Base-by-base conservation (phyloP, 2,888 invertebrate genomes). In the Prosopocoilus inquinatus region DNA sequence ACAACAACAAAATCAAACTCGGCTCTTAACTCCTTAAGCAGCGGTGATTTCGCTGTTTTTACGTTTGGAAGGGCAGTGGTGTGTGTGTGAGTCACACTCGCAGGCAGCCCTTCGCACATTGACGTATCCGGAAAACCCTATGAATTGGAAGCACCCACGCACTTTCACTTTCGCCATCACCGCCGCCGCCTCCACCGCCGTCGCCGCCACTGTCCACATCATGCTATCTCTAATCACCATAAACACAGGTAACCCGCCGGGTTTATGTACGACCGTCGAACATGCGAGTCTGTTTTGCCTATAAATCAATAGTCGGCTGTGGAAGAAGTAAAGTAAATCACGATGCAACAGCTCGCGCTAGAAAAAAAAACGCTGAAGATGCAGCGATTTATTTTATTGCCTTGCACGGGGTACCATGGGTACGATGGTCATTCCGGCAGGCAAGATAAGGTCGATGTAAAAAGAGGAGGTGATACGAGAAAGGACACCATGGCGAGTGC, bases 191-290 rank as follows among this genome's bases (percentile, higher is more conserved):
- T n/a, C n/a, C n/a, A n/a, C n/a, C n/a, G n/a, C n/a, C n/a, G n/a
- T 53, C 48, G 53, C 47, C 39, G 47, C 47, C 48, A 1, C 20
- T 20, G 20, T 46, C 34, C 28, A 53, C 53, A 53, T 53, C 53
- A 53, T 53, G 53, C 53, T 35, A 53, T 47, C 53, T 47, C 33
- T 53, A 48, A 53, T 53, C 53, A 48, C 53, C 53, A 53, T 53
- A 53, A 15, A 16, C 48, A 48, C 53, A 35, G 48, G 53, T 53
- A 48, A 53, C 53, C 53, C 34, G 43, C 36, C 34, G 48, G 48
- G 13, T 53, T 53, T 53, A 53, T 47, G 43, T 53, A 53, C 53
- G 41, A 47, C 53, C 41, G 35, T 7, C 28, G 36, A 53, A 48
- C 53, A 53, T 53, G 53, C 53, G 41, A 53, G 15, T 41, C 13